Evolutionary conservation across 2,113 vertebrate species (phyloP).

Genomic region (Ammodytes dubius): DNA sequence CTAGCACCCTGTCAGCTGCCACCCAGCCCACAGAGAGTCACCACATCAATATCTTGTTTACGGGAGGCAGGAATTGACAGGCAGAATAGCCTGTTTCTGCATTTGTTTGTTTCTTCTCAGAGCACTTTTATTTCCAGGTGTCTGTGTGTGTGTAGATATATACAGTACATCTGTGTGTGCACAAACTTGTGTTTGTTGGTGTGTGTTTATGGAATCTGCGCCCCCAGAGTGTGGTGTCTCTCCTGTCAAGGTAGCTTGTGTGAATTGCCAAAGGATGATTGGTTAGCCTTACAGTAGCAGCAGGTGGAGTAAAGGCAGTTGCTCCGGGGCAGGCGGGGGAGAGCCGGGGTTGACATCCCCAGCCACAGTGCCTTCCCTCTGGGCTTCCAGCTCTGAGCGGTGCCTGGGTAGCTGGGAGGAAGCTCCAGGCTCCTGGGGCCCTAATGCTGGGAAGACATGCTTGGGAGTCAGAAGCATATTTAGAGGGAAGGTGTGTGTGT

Average conservation of each 20-base stretch:
- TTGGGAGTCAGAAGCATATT: conserved; percentile 34
- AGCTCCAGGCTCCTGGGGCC: conserved; percentile 57
- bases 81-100: conserved; percentile 46
- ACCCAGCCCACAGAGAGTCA: conserved; percentile 35
- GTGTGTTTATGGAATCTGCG: conserved; percentile 17
- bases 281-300: conserved; percentile 60
- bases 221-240: conserved; percentile 31
- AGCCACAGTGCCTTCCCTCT: conserved; percentile 55
- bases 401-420: conserved; percentile 67
- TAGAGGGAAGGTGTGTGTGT: conserved; percentile 44
- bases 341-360: conserved; percentile 37
- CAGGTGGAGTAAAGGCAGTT: conserved; percentile 58
- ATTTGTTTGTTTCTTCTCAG: conserved; percentile 60
- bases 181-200: neutral
- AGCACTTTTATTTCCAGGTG: conserved; percentile 10
- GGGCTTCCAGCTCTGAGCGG: conserved; percentile 64
- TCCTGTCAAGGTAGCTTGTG: conserved; percentile 50
- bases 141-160: neutral
- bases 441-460: conserved; percentile 47
- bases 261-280: conserved; percentile 63
- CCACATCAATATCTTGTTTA: conserved; percentile 52
- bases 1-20: conserved; percentile 34
- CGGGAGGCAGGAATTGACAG: conserved; percentile 38
- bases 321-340: conserved; percentile 65
- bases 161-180: neutral